Base-by-base conservation (phyloP, 2,888 invertebrate genomes). In the Trichopoda pennipes region DNA sequence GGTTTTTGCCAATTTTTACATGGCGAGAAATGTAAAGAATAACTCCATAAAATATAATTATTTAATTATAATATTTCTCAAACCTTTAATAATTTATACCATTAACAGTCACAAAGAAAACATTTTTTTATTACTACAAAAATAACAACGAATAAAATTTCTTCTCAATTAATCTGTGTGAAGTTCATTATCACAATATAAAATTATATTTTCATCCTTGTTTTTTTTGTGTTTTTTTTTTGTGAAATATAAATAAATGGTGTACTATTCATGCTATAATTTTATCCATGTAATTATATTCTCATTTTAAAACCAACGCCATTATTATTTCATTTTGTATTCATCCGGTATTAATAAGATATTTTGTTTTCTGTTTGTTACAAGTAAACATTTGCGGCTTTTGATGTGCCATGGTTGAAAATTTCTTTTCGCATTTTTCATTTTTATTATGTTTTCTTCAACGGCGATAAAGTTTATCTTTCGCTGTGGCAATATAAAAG, bases 311-410 rank as follows among this genome's bases (percentile, higher is more conserved):
- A 60, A 28, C 68, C 79, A 80, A 74, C 79, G 38, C 58, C 70
- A 64, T 81, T 75, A 78, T 81, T 81, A 70, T 81, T 81, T 78
- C n/a, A 81, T 78, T 70, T 70, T 69, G 38, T 70, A 66, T 70
- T 70, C 81, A 81, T 81, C 69, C 64, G 69, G 58, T 75, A 74
- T 75, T 70, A 78, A 75, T 78, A 70, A 55, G 74, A 66, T 77
- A 58, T 28, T 74, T 61, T 53, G 12, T 42, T 64, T 55, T 28
- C 55, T 35, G 10, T 42, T 16, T n/a, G n/a, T 47, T 63, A 14
- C 32, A 42, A 73, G 51, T 56, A 51, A 78, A 68, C 14, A 78
- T 47, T 55, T 66, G 47, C 70, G 44, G 35, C 60, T 72, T 61
- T 16, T 28, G 9, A 32, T 68, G 61, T 32, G 19, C 56, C 66